A percentile compares a stretch with the other conserved stretches of the same genome.
These are phyloP conservation scores for Pelvicachromis taeniatus DNA, from an alignment of 2,113 vertebrate species.

Conservation along the genomic window DNA sequence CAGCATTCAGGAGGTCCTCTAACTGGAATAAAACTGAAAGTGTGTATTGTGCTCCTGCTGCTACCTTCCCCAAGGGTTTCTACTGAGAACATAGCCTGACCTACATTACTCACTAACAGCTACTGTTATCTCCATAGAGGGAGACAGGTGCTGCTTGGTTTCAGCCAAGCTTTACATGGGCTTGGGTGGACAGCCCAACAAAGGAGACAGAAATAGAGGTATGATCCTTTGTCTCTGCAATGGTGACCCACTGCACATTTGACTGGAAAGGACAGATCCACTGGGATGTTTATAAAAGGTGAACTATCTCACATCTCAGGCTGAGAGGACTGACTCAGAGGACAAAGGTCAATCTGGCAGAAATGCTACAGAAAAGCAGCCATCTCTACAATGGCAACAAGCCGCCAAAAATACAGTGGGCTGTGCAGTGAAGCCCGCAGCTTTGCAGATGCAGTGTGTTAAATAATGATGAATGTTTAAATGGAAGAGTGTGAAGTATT, in stretches of 20 bases:
- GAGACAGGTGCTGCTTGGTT: conserved; percentile 45
- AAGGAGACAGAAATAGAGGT: conserved; percentile 46
- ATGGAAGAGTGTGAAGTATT: conserved; percentile 1
- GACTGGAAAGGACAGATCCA: conserved; percentile 24
- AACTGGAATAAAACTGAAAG: conserved; percentile 28
- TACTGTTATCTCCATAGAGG: neutral
- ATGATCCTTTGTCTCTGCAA: conserved; percentile 11
- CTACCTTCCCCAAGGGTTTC: conserved; percentile 30
- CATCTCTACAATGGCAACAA: conserved; percentile 33
- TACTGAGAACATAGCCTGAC: conserved; percentile 48
- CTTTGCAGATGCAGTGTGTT: conserved; percentile 29
- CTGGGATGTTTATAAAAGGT: conserved; percentile 22
- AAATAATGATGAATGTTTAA: neutral
- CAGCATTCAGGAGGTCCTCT: conserved; percentile 19
- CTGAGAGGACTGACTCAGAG: neutral
- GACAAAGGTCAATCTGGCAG: conserved; percentile 38
- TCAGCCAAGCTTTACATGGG: neutral
- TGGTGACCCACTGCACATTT: conserved; percentile 18
- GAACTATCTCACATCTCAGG: conserved; percentile 7
- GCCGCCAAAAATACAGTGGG: conserved; percentile 49
- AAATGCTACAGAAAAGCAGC: conserved; percentile 20
- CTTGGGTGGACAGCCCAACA: conserved; percentile 3
- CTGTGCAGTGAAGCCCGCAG: conserved; percentile 19
- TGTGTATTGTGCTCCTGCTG: conserved; percentile 39
- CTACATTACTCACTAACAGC: conserved; percentile 47